Base-by-base conservation (phyloP, 2,888 invertebrate species). In the Perizoma flavofasciatum region DNA sequence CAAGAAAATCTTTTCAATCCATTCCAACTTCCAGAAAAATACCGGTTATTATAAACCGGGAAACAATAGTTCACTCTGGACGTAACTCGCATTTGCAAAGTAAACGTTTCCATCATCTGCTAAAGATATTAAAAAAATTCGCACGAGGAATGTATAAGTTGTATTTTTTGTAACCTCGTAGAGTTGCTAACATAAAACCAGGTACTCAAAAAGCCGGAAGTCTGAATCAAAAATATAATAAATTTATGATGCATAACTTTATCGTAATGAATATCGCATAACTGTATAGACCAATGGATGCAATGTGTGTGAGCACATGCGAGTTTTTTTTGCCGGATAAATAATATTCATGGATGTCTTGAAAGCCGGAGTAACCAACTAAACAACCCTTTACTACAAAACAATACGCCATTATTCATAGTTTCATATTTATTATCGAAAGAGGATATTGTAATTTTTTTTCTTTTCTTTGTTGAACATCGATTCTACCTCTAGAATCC, bases 371-470 rank as follows among this genome's bases (percentile, higher is more conserved):
- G 22, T 22, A 22, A 22, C 22, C 22, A 22, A 22, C 22, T 3
- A 22, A 4, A n/a, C 41, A 44, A 44, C 58, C 44, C 54, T 35
- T 5, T 11, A 40, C 59, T 52, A 32, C 70, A 66, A 78, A 80
- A 82, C 81, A 80, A 82, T 74, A 72, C 72, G 61, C 67, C 67
- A 70, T 82, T 79, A 74, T 76, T 74, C 77, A 72, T 73, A 72
- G 75, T 73, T 72, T 73, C 71, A 67, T 76, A 74, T 79, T 81
- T 76, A 81, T 81, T 78, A 77, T 65, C 60, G 65, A 65, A 67
- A 73, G 64, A 67, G 70, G 65, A 71, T 70, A 66, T 68, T 74
- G 71, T 22, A 22, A 22, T 71, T 72, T 67, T 73, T 50, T 51
- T 68, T 71, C 63, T 65, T 66, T 63, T 51, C 59, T 69, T 65